These are phyloP conservation scores for Lasioglossum leucozonium DNA, from an alignment of 2,888 invertebrate genomes.

Conservation along the genomic window DNA sequence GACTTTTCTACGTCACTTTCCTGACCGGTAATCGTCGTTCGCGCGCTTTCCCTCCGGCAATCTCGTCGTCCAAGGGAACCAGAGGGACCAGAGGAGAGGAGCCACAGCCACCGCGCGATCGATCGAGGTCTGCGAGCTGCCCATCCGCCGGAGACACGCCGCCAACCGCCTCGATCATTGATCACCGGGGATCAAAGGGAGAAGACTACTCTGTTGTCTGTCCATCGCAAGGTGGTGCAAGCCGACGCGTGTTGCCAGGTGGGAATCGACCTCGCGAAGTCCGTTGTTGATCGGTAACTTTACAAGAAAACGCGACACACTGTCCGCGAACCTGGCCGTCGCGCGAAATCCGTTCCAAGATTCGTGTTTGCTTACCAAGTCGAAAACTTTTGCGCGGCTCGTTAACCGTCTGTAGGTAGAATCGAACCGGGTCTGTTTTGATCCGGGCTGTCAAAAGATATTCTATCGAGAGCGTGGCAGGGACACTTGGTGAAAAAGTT, in stretches of 20 bases:
- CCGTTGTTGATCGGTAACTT: too few relatives aligned
- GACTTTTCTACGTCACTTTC: neutral
- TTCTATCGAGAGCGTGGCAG: too few relatives aligned
- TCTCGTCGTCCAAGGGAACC: neutral
- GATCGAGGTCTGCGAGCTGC: slow-evolving; percentile 3
- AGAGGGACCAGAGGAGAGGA: slow-evolving; percentile 3
- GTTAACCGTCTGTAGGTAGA: too few relatives aligned
- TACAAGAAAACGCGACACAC: too few relatives aligned
- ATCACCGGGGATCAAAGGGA: neutral
- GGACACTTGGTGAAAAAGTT: too few relatives aligned
- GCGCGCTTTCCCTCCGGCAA: neutral
- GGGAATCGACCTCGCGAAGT: neutral
- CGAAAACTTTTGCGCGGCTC: too few relatives aligned
- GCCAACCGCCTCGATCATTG: slow-evolving; percentile 6
- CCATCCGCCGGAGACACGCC: slow-evolving; percentile 6
- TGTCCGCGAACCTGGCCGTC: neutral
- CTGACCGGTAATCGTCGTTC: neutral
- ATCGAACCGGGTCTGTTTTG: too few relatives aligned
- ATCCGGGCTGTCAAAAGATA: too few relatives aligned
- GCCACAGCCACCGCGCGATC: neutral
- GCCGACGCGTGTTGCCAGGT: neutral
- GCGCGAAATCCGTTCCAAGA: neutral
- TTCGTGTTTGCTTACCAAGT: too few relatives aligned
- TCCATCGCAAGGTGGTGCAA: neutral
- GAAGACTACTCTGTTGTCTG: neutral